These are phyloP conservation scores for Aurelia sp. DNA, from an alignment of 30 jellyfish, hydroid and myxozoan species.

Conservation along the genomic window DNA sequence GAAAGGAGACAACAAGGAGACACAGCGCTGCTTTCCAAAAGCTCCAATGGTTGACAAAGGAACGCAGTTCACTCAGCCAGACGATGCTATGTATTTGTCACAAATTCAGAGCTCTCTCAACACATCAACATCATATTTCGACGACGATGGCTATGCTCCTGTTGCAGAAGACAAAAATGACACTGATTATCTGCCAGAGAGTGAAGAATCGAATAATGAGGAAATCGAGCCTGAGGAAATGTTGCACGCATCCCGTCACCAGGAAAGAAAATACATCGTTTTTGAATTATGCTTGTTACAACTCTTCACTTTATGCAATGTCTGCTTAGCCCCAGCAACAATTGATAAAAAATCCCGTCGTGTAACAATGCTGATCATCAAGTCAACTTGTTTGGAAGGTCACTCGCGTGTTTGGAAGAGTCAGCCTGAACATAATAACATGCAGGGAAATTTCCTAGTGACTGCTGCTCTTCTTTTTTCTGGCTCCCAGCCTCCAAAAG, in stretches of 20 bases:
- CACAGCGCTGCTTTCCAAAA: no score
- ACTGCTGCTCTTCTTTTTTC: conserved; percentile 23
- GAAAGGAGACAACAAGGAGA: no score
- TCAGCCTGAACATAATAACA: conserved; percentile 9
- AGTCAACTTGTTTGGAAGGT: conserved; percentile 13
- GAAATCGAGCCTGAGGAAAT: not conserved
- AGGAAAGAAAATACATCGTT: conserved; percentile 10
- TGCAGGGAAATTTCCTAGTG: conserved; percentile 45
- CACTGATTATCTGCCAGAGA: not conserved
- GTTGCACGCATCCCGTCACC: not conserved
- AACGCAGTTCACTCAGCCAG: no score
- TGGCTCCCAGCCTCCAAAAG: conserved; percentile 27
- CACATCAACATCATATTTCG: no score
- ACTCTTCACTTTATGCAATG: not conserved
- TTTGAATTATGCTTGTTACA: conserved; percentile 5
- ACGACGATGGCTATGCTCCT: no score
- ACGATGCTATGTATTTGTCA: no score
- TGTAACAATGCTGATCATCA: conserved; percentile 3
- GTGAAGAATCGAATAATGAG: not conserved
- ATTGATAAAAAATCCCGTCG: not conserved
- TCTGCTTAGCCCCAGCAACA: conserved; percentile 32
- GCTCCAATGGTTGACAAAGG: no score
- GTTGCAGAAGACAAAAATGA: not conserved
- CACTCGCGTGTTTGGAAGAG: conserved; percentile 18
- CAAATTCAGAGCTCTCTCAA: no score